Evolutionary conservation across 2,888 invertebrate species (phyloP), one percentile per base, ranked within the genome.

Genomic region (Tuberolachnus salignus): DNA sequence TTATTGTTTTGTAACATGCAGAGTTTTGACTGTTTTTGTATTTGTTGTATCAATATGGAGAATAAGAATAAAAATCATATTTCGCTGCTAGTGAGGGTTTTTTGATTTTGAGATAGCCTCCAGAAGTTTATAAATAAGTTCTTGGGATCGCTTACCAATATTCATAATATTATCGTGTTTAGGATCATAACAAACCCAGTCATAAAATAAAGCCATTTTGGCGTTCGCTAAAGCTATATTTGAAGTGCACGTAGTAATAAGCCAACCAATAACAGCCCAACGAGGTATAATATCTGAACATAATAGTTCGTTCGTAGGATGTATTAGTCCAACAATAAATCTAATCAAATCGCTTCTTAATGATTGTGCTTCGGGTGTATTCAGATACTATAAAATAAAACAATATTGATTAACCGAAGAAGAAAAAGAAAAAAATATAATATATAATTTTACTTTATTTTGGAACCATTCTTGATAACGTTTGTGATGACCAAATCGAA

Each of bases 401-500:
- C 19, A 1, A 34, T 34, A 34, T 49, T 23, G 13, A 19, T 11
- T 57, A 53, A n/a, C n/a, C n/a, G n/a, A n/a, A n/a, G 6, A 59
- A 9, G 14, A 63, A 42, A 16, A 23, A 26, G 26, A 59, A n/a
- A 19, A 34, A 57, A 42, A 46, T 19, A 4, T 57, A 64, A 64
- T 21, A 21, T 49, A 42, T 19, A 34, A 34, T 81, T 81, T 81
- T 83, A 89, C 89, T 87, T 89, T 88, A 84, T 92, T 89, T 86
- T 95, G 94, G 87, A 96, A 95, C 96, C 96, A 97, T 84, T 96
- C 95, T 86, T 96, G 95, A 85, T 96, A 94, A 80, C 95, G 89
- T 87, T 95, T 95, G 85, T 95, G 95, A 84, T 93, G 91, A 19
- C 95, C 95, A 87, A 95, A 95, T 83, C 92, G 89, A 21, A 95